These are phyloP conservation scores for Neoitamus cyanurus DNA, from an alignment of 2,888 invertebrate genomes.

Conservation along the genomic window DNA sequence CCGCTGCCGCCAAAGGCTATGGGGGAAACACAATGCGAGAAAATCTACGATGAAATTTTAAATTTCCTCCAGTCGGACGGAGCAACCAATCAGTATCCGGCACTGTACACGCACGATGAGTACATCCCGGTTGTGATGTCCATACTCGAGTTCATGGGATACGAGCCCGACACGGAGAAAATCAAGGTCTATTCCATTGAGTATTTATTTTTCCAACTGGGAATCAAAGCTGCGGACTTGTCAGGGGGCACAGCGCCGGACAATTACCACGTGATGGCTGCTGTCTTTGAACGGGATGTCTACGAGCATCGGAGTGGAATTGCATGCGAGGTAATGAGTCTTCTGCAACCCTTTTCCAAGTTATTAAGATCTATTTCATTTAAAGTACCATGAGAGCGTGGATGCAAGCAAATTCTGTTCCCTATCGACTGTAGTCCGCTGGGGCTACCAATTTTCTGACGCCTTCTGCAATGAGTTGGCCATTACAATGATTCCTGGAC, in stretches of 20 bases:
- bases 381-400: constrained; percentile 64
- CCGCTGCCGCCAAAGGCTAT: constrained; percentile 64
- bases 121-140: constrained; percentile 60
- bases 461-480: constrained; percentile 66
- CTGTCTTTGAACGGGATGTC: constrained; percentile 59
- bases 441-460: constrained; percentile 67
- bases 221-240: constrained; percentile 58
- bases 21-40: constrained; percentile 34
- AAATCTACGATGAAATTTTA: constrained; percentile 64
- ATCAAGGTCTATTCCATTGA: constrained; percentile 59
- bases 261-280: constrained; percentile 58
- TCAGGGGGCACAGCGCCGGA: constrained; percentile 56
- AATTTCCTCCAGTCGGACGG: constrained; percentile 61
- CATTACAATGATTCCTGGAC: constrained; percentile 63
- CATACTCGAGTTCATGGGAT: constrained; percentile 59
- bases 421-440: constrained; percentile 65
- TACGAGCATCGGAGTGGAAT: constrained; percentile 61
- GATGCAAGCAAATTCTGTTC: constrained; percentile 65
- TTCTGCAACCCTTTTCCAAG: not conserved
- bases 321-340: constrained; percentile 60
- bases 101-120: constrained; percentile 65
- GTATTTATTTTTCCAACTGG: constrained; percentile 60
- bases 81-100: constrained; percentile 58
- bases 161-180: constrained; percentile 54
- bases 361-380: constrained; percentile 43